phyloP scores from a whole-genome alignment of 2,888 invertebrate genomes.

The Acleris sparsana region DNA sequence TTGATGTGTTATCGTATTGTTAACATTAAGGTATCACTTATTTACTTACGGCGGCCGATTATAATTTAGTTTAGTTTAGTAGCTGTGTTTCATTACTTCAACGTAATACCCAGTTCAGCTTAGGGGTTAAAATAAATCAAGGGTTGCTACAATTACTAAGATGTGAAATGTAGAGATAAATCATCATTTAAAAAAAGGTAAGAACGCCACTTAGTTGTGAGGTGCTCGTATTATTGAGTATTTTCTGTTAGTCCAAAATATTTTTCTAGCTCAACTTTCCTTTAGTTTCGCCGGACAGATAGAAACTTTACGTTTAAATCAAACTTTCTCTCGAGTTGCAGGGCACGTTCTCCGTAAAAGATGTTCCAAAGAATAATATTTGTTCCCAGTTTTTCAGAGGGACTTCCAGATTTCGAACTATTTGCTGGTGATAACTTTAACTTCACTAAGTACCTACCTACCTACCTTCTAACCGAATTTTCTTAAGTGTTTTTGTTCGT shows the following conservation, averaged over 20 bases:
- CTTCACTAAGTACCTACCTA: constrained; percentile 1
- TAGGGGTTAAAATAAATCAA: too few species aligned
- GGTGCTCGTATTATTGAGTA: constrained; percentile 8
- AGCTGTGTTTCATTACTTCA: too few species aligned
- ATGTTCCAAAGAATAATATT: constrained; percentile 55
- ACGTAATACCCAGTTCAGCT: too few species aligned
- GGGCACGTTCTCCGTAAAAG: constrained; percentile 44
- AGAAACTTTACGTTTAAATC: constrained; percentile 68
- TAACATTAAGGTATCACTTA: too few species aligned
- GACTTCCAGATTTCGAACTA: constrained; percentile 37
- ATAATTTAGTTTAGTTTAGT: too few species aligned
- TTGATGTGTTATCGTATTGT: too few species aligned
- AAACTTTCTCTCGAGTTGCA: constrained; percentile 56
- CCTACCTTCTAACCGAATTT: background rate
- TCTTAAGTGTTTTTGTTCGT: background rate
- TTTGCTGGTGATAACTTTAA: constrained; percentile 35
- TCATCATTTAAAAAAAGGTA: too few species aligned
- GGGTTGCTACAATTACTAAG: too few species aligned
- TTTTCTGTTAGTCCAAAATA: constrained; percentile 41
- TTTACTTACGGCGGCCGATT: too few species aligned
- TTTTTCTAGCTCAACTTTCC: constrained; percentile 46
- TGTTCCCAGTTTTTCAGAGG: constrained; percentile 44
- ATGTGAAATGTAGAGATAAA: too few species aligned
- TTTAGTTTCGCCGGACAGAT: constrained; percentile 56
- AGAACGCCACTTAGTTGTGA: too few species aligned